Evolutionary conservation across 2,888 invertebrate genomes (phyloP).

Genomic region (Plagodis dolabraria): DNA sequence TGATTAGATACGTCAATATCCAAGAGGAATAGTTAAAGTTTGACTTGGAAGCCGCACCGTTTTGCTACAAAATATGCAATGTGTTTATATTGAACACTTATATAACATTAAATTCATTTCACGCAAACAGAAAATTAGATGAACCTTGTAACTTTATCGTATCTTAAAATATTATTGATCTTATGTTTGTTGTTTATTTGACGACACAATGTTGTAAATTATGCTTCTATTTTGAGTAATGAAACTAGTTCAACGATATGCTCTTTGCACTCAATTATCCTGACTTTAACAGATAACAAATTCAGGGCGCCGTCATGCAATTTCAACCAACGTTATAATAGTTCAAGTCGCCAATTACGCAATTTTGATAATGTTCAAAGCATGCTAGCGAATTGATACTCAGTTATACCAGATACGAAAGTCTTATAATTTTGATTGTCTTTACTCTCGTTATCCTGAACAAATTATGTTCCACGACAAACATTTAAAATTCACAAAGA

Average conservation of each 20-base stretch:
- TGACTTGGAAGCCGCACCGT: constrained; percentile 20
- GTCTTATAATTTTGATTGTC: too few species aligned
- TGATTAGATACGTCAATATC: constrained; percentile 64
- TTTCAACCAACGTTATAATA: constrained; percentile 49
- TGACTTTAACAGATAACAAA: constrained; percentile 52
- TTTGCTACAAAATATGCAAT: constrained; percentile 8
- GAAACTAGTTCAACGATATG: constrained; percentile 47
- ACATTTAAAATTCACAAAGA: too few species aligned
- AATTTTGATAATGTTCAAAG: constrained; percentile 42
- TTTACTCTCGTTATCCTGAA: too few species aligned
- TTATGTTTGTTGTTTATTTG: neutral
- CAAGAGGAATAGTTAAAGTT: constrained; percentile 56
- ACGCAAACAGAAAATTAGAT: too few species aligned
- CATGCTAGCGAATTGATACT: constrained; percentile 25
- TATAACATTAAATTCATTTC: neutral
- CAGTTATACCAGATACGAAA: neutral
- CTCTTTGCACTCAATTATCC: constrained; percentile 58
- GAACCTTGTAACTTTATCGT: neutral
- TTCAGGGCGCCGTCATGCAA: constrained; percentile 64
- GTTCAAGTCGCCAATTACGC: constrained; percentile 48
- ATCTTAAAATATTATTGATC: neutral
- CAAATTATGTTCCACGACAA: too few species aligned
- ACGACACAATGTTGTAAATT: constrained; percentile 12
- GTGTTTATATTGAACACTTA: neutral
- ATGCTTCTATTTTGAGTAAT: constrained; percentile 29